A percentile compares a stretch with the other conserved stretches of the same genome.
Conservation (phyloP, 2,797 vertebrate genomes). For the Silurus lanzhouensis region DNA sequence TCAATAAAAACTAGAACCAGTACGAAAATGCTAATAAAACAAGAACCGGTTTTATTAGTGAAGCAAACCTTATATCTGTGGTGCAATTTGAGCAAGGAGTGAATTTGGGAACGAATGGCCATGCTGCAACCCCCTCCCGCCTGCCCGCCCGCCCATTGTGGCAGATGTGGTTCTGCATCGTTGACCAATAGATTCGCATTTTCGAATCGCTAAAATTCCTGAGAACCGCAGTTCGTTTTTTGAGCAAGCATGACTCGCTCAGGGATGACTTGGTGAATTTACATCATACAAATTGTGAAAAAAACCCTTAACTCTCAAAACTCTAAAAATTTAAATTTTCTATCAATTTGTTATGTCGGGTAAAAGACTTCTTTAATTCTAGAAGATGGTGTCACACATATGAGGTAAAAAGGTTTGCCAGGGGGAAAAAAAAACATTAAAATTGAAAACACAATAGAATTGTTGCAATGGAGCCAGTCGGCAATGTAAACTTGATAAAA, state of each 20-base stretch:
- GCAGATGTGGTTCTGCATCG: conserved; percentile 28
- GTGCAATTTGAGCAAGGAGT: background rate
- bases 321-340: too few relatives aligned
- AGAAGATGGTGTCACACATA: conserved; percentile 29
- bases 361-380: conserved; percentile 14
- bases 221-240: background rate
- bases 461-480: background rate
- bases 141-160: background rate
- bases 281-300: background rate
- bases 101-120: background rate
- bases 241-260: background rate
- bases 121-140: too few relatives aligned
- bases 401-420: background rate
- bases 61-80: background rate
- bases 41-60: background rate
- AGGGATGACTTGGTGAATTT: background rate
- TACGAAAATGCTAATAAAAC: background rate
- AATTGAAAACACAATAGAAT: background rate
- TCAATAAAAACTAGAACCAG: background rate
- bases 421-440: too few relatives aligned
- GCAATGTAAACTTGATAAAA: background rate
- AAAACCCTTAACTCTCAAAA: too few relatives aligned
- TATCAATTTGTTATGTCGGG: background rate
- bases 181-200: conserved; percentile 4
- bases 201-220: conserved; percentile 17